phyloP scores from a whole-genome alignment of 2,888 invertebrate species.

The Serripes groenlandicus region DNA sequence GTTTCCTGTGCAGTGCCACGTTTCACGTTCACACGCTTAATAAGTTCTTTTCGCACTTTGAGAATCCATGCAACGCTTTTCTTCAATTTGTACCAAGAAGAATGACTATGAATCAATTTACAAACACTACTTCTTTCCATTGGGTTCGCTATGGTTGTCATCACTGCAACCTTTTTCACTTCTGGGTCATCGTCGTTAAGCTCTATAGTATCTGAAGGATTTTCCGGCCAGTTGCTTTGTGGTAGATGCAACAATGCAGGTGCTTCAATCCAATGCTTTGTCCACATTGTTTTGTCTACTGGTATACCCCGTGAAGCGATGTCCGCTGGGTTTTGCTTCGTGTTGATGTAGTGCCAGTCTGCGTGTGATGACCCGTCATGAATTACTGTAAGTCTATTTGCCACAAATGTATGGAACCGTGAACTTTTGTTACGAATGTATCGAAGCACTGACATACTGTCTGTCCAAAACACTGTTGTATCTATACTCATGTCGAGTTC shows the following conservation, averaged over 20 bases:
- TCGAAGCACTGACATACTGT: conserved; percentile 29
- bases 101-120: too few species aligned
- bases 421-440: conserved; percentile 7
- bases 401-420: conserved; percentile 40
- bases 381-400: conserved; percentile 56
- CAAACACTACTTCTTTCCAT: too few species aligned
- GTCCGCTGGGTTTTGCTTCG: conserved; percentile 62
- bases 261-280: conserved; percentile 12
- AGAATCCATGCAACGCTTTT: too few species aligned
- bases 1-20: too few species aligned
- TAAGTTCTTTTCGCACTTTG: too few species aligned
- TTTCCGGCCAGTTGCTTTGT: too few species aligned
- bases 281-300: too few species aligned
- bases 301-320: conserved; percentile 51
- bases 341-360: conserved; percentile 57
- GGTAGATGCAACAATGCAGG: conserved; percentile 5
- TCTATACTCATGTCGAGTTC: conserved; percentile 16
- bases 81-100: too few species aligned
- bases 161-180: too few species aligned
- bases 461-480: conserved; percentile 32
- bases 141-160: too few species aligned
- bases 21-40: too few species aligned
- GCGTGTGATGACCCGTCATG: conserved; percentile 2
- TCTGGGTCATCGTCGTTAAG: neutral
- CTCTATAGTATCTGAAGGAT: too few species aligned